Evolutionary conservation across 2,113 vertebrate species (phyloP), one percentile per base, ranked within the genome.

Genomic region (Bambusicola thoracicus): DNA sequence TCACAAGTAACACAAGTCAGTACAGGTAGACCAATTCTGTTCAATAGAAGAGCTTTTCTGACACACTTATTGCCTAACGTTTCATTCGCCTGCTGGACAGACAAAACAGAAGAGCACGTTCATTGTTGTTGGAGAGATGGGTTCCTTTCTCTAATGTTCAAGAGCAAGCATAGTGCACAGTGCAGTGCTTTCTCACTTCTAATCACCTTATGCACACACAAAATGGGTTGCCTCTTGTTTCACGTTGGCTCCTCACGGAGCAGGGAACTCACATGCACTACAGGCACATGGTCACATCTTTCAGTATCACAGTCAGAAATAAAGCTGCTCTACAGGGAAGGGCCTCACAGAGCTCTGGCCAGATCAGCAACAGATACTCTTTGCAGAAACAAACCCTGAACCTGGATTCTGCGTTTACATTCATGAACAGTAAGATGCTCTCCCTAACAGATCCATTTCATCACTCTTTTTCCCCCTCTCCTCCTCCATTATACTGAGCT

Each of bases 41-140:
- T 77, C 34, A 32, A 1, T 4, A 22, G 25, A 1, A 3, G 3
- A 29, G 49, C 21, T 72, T 13, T 84, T 22, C 49, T 13, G 27
- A 6, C 8, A 41, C 4, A 30, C 27, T 41, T 18, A 11, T 6
- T 6, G 44, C 30, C n/a, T 34, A 5, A 1, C 4, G 4, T 13
- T 30, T 13, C 25, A 9, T 21, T 6, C 49, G 20, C 36, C 30
- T 32, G 55, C 46, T 30, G 29, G 24, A 24, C 46, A 62, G 29
- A 16, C n/a, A 70, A 9, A 30, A 30, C 3, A 6, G 12, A 22
- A 49, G 22, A 43, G 14, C 6, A 0, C 14, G 22, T 58, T 67
- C 34, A 18, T 4, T 46, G 53, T 2, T 69, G 44, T 10, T 46
- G n/a, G 65, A 40, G 51, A 46, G 19, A 8, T 1, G 2, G 38